Evolutionary conservation across 1,140 invertebrate genomes (phyloP), one percentile per base, ranked within the genome.

Genomic region (Centruroides sculpturatus): DNA sequence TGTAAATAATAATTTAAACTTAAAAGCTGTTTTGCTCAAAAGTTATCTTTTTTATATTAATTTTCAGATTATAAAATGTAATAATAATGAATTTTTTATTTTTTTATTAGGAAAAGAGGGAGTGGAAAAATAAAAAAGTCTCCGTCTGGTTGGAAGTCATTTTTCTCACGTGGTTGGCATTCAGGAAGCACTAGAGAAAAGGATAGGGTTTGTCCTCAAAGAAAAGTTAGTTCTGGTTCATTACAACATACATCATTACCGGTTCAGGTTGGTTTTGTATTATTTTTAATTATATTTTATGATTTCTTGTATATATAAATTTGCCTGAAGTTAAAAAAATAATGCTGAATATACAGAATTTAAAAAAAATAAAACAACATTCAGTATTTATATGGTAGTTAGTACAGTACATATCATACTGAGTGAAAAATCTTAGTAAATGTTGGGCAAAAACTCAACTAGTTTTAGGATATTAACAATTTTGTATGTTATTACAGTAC

Each of bases 161-260:
- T 89, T 50, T 88, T 87, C 53, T 64, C 64, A 8, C 64, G 70
- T 35, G 58, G 59, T 4, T 59, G 59, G 56, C 60, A 58, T 51
- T 63, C 69, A 78, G 82, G 49, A 79, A 81, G 55, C 13, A 59
- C 62, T 5, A 46, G 62, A 47, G 62, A 64, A 9, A 64, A 64
- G 55, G 59, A n/a, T 51, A 49, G 62, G 3, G 23, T 35, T 41
- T 51, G 59, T 23, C 35, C 59, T 11, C 51, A 56, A 11, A 54
- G 62, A 12, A 64, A 64, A 60, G 59, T 56, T 34, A 64, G 62
- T 41, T 60, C 62, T 47, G 55, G 59, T 12, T 64, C 62, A 35
- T 55, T 64, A 50, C 62, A 57, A 55, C 62, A 64, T 54, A 47
- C 59, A 8, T 60, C 59, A 57, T 52, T 47, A 35, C 56, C 41